These are phyloP conservation scores for Psittacula cyanocephala DNA, from an alignment of 2,113 vertebrate species.

Conservation along the genomic window DNA sequence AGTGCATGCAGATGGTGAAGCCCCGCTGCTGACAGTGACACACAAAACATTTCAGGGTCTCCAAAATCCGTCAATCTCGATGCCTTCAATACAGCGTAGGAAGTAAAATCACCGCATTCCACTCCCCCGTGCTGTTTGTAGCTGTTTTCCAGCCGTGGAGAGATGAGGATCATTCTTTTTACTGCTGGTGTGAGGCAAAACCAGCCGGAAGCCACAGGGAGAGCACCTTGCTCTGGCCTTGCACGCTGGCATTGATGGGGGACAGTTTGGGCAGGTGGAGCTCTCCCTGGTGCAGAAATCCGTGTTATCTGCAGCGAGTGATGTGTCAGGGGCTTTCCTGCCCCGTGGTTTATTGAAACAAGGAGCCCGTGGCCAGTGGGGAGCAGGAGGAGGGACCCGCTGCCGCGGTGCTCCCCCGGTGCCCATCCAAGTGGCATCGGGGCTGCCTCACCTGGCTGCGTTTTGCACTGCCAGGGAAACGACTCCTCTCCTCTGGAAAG, in stretches of 20 bases:
- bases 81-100: accelerated
- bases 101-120: neutral
- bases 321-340: neutral
- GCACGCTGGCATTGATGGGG: accelerated
- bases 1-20: neutral
- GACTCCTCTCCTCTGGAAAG: neutral
- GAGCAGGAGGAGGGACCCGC: neutral
- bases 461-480: neutral
- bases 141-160: neutral
- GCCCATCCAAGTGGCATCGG: neutral
- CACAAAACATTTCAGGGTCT: neutral
- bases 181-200: neutral
- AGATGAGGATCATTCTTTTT: neutral
- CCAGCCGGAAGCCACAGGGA: neutral
- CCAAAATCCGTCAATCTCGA: accelerated
- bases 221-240: neutral
- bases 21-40: neutral
- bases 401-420: accelerated
- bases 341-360: neutral
- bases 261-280: neutral
- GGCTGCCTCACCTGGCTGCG: neutral
- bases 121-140: accelerated
- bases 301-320: neutral
- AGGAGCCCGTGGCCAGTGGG: neutral
- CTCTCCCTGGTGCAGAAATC: neutral